phyloP scores from a whole-genome alignment of 2,113 vertebrate species.

The Salvelinus alpinus region DNA sequence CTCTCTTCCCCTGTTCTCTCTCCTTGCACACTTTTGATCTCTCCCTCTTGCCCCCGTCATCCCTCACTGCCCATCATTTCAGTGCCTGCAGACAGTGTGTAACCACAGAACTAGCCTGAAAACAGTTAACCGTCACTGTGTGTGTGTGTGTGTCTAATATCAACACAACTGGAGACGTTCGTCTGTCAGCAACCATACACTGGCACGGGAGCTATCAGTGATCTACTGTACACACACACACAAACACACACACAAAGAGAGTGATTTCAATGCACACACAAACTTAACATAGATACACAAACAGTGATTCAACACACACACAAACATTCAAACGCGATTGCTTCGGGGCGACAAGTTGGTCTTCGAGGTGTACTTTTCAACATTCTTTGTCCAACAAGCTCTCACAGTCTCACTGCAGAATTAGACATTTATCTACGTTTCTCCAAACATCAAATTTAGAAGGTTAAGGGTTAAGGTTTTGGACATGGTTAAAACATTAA shows the following conservation, averaged over 20 bases:
- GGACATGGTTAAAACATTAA: too few relatives aligned
- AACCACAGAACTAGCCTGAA: conserved; percentile 24
- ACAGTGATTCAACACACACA: not conserved
- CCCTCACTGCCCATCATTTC: not conserved
- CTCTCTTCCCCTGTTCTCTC: not conserved
- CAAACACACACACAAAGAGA: conserved; percentile 4
- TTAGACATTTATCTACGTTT: too few relatives aligned
- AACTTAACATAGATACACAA: too few relatives aligned
- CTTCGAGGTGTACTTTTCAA: too few relatives aligned
- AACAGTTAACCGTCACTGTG: conserved; percentile 57
- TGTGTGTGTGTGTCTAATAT: conserved; percentile 49
- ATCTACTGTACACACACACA: conserved; percentile 29
- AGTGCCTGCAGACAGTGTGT: conserved; percentile 21
- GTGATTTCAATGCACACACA: not conserved
- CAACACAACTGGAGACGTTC: conserved; percentile 55
- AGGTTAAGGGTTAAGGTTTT: too few relatives aligned
- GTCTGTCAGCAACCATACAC: conserved; percentile 36
- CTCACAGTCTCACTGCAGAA: too few relatives aligned
- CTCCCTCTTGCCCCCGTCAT: not conserved
- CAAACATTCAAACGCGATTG: conserved; percentile 1
- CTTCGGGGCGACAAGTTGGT: conserved; percentile 8
- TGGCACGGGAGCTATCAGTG: conserved; percentile 11
- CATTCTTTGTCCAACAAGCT: too few relatives aligned
- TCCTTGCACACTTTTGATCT: not conserved
- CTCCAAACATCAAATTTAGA: too few relatives aligned